A percentile compares a stretch with the other conserved stretches of the same genome.
These are phyloP conservation scores for Watersipora subatra DNA, from an alignment of 1,140 invertebrate species.

Conservation along the genomic window DNA sequence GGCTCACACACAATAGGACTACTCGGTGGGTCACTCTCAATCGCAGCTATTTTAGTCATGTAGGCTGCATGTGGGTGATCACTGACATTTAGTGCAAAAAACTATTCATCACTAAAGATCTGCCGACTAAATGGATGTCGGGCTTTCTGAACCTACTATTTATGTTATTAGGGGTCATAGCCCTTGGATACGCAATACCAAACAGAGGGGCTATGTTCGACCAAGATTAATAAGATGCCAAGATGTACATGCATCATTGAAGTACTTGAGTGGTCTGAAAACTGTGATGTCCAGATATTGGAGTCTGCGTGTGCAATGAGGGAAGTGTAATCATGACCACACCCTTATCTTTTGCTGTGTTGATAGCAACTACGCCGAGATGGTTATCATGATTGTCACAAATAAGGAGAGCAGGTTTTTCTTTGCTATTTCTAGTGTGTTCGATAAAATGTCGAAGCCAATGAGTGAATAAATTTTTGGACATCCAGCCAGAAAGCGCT, in stretches of 20 bases:
- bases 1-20: no score
- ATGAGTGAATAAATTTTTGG: conserved; percentile 10
- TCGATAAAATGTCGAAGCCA: conserved; percentile 5
- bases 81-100: neutral
- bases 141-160: neutral
- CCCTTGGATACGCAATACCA: neutral
- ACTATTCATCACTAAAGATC: neutral
- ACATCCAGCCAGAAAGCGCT: conserved; percentile 38
- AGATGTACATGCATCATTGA: no score
- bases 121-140: neutral
- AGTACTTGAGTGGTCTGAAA: no score
- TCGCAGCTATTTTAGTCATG: no score
- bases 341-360: conserved; percentile 18
- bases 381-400: conserved; percentile 32
- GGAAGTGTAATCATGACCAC: no score
- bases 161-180: neutral
- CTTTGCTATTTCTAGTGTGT: conserved; percentile 5
- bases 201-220: neutral
- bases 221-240: neutral
- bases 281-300: no score
- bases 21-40: no score
- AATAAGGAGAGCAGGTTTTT: conserved; percentile 7
- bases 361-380: conserved; percentile 18
- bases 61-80: neutral
- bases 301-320: no score